These are phyloP conservation scores for Bubo scandiacus DNA, from an alignment of 2,113 vertebrate genomes.

Conservation along the genomic window DNA sequence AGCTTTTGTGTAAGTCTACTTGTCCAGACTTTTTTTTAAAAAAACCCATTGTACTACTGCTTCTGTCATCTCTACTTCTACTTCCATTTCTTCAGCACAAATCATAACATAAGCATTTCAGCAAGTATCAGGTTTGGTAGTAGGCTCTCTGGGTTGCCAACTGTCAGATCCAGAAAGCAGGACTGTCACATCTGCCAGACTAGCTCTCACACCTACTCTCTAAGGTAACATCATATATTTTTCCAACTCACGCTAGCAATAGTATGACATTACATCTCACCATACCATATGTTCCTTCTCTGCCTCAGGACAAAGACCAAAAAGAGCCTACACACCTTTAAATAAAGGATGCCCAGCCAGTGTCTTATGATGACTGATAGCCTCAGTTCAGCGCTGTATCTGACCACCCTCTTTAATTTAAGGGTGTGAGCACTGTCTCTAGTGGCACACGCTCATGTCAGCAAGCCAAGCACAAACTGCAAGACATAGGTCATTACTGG, in stretches of 20 bases:
- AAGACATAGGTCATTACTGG: background rate
- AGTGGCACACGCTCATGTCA: background rate
- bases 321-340: background rate
- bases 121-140: background rate
- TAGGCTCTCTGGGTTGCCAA: background rate
- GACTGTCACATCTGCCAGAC: constrained; percentile 31
- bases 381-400: background rate
- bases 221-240: constrained; percentile 14
- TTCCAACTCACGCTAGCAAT: constrained; percentile 1
- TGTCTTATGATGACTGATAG: fast-evolving
- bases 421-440: background rate
- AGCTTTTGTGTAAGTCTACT: background rate
- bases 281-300: background rate
- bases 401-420: background rate
- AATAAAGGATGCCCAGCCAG: background rate
- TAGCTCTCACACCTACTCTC: background rate
- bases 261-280: background rate
- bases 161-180: background rate
- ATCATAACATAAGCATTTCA: background rate
- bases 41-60: background rate
- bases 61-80: background rate
- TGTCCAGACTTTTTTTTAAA: background rate
- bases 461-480: background rate
- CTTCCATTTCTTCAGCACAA: background rate
- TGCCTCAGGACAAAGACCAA: background rate